phyloP scores from a whole-genome alignment of 2,797 vertebrate genomes.

The Lerista edwardsae region DNA sequence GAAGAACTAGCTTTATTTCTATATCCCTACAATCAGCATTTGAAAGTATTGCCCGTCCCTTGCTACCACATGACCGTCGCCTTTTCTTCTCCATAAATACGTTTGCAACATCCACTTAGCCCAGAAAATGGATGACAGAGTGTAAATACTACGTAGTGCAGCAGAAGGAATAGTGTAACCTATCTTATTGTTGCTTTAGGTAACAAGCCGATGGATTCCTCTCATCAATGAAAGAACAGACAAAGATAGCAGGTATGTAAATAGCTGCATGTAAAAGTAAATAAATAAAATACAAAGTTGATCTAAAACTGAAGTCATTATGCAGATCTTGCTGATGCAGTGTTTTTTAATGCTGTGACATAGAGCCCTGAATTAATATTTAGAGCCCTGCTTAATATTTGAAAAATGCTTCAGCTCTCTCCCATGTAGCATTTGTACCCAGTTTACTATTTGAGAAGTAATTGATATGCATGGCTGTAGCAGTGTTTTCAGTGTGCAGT shows the following conservation, averaged over 20 bases:
- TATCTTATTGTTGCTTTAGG: conserved; percentile 75
- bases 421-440: too few species aligned
- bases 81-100: not conserved
- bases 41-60: not conserved
- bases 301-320: conserved; percentile 6
- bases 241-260: conserved; percentile 95
- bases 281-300: conserved; percentile 35
- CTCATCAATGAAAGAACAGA: conserved; percentile 97
- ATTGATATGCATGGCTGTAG: not conserved
- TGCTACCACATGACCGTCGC: not conserved
- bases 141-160: not conserved
- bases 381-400: too few species aligned
- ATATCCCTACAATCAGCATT: not conserved
- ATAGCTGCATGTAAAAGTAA: conserved; percentile 42
- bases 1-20: not conserved
- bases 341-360: not conserved
- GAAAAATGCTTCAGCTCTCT: too few species aligned
- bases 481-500: not conserved
- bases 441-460: not conserved
- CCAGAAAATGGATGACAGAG: not conserved
- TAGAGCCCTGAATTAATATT: not conserved
- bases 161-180: not conserved
- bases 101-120: not conserved
- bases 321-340: not conserved
- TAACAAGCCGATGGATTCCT: conserved; percentile 98